These are phyloP conservation scores for Melanotaenia nigrans DNA, from an alignment of 2,797 vertebrate species.

Conservation along the genomic window DNA sequence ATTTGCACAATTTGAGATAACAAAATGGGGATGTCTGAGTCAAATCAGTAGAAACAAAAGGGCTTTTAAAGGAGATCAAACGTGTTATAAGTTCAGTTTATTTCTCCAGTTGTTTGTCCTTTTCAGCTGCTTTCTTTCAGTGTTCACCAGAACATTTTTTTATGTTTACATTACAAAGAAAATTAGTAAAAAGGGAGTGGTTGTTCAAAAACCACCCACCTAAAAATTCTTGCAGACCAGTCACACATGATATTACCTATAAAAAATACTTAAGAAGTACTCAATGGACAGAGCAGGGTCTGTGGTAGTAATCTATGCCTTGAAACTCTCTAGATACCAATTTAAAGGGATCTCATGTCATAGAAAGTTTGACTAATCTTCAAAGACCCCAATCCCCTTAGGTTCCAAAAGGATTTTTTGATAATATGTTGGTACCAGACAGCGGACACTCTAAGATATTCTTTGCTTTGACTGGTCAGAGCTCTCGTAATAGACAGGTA, in stretches of 20 bases:
- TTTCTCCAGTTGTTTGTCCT: neutral
- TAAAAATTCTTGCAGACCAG: neutral
- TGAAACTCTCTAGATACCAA: neutral
- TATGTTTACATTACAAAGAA: neutral
- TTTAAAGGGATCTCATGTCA: neutral
- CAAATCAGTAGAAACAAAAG: neutral
- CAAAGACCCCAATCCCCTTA: neutral
- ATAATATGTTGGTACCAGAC: too few relatives aligned
- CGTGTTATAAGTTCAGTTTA: neutral
- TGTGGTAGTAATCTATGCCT: too few relatives aligned
- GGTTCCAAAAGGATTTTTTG: too few relatives aligned
- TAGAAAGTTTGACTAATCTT: neutral
- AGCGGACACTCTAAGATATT: neutral
- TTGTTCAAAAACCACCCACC: neutral
- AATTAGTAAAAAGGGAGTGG: neutral
- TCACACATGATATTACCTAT: neutral
- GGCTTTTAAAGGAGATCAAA: neutral
- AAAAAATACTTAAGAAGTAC: neutral
- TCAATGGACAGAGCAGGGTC: neutral
- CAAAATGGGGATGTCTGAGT: neutral
- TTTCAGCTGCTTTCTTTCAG: neutral
- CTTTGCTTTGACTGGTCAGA: neutral
- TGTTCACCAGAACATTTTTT: neutral
- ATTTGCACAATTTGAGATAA: constrained; percentile 8
- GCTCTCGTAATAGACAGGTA: neutral